These are phyloP conservation scores for Hirtodrosophila confusa DNA, from an alignment of 2,888 invertebrate genomes.

Conservation along the genomic window DNA sequence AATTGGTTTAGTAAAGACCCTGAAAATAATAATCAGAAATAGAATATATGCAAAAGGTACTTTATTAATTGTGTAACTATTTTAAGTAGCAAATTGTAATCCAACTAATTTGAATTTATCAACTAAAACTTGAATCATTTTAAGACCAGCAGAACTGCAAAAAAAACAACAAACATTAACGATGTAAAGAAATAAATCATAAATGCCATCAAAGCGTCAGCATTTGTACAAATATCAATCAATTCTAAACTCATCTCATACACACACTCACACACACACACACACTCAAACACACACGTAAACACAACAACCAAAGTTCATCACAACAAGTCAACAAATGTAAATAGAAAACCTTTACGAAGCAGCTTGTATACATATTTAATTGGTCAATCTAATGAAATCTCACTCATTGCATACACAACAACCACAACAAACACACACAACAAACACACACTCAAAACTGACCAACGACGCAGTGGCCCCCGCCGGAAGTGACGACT, in stretches of 20 bases:
- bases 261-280: slow-evolving; percentile 17
- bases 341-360: slow-evolving; percentile 63
- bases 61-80: not conserved
- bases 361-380: slow-evolving; percentile 47
- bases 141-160: slow-evolving; percentile 1
- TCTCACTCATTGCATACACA: slow-evolving; percentile 77
- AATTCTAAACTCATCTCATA: slow-evolving; percentile 1
- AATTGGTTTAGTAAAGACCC: not conserved
- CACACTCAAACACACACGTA: slow-evolving; percentile 9
- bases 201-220: slow-evolving; percentile 13
- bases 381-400: slow-evolving; percentile 77
- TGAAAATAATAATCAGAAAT: too few relatives aligned
- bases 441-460: slow-evolving; percentile 25
- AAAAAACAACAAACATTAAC: not conserved
- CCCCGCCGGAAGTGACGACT: slow-evolving; percentile 65
- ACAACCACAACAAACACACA: slow-evolving; percentile 44
- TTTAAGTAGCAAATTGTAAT: slow-evolving; percentile 7
- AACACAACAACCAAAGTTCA: slow-evolving; percentile 2
- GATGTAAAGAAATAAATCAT: slow-evolving; percentile 1
- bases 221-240: slow-evolving; percentile 38
- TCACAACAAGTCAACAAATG: slow-evolving; percentile 32
- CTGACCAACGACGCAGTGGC: slow-evolving; percentile 46
- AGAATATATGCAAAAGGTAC: not conserved
- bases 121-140: slow-evolving; percentile 17
- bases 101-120: slow-evolving; percentile 8